A percentile compares a stretch with the other conserved stretches of the same genome.
phyloP scores from a whole-genome alignment of 53 echinoderm and acorn worm species.

The Temnopleurus reevesii region DNA sequence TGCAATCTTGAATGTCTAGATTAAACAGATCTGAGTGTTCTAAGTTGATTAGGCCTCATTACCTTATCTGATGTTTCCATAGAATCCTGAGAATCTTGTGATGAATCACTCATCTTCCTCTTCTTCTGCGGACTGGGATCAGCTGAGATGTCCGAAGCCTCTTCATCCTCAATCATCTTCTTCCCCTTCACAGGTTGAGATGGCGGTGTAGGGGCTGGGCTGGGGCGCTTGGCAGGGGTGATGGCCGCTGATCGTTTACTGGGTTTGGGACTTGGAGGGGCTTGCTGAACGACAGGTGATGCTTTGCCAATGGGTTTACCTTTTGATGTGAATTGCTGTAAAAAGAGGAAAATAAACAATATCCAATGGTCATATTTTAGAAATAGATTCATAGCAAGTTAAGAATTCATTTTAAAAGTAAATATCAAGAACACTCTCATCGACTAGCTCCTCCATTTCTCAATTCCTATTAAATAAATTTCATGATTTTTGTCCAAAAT shows the following conservation, averaged over 20 bases:
- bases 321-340: conserved; percentile 39
- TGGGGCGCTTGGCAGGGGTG: conserved; percentile 52
- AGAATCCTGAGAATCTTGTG: conserved; percentile 16
- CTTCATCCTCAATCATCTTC: conserved; percentile 20
- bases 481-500: no score
- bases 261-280: conserved; percentile 49
- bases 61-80: conserved; percentile 1
- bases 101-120: conserved; percentile 28
- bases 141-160: not conserved
- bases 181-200: not conserved
- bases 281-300: conserved; percentile 79
- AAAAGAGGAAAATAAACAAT: not conserved
- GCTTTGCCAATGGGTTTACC: conserved; percentile 92
- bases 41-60: no score
- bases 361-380: no score
- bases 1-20: no score
- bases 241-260: conserved; percentile 22
- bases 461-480: no score
- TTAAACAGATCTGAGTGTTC: no score
- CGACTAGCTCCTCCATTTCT: no score
- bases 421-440: no score
- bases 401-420: no score
- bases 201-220: not conserved
- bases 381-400: no score
- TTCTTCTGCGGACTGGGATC: conserved; percentile 35